These are phyloP conservation scores for Apotomis betuletana DNA, from an alignment of 2,888 invertebrate species.

Conservation along the genomic window DNA sequence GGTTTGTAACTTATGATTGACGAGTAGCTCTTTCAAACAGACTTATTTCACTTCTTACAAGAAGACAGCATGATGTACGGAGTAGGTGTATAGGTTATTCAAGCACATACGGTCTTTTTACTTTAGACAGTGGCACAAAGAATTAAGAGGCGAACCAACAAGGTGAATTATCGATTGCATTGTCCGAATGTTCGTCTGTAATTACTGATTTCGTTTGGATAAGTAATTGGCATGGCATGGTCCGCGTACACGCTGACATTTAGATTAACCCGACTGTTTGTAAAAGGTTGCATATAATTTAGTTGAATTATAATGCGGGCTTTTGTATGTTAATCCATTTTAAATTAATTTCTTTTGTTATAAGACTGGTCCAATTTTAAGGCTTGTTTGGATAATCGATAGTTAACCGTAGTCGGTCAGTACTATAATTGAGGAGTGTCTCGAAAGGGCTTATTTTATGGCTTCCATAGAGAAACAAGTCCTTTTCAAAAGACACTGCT, in stretches of 20 bases:
- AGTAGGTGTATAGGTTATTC: neutral
- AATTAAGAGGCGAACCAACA: conserved; percentile 46
- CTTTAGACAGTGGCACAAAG: conserved; percentile 40
- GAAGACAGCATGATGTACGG: neutral
- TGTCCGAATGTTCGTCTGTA: conserved; percentile 23
- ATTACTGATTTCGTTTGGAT: conserved; percentile 39
- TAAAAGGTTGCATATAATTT: conserved; percentile 34
- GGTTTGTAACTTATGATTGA: conserved; percentile 62
- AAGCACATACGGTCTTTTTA: conserved; percentile 4
- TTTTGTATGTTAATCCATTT: conserved; percentile 31
- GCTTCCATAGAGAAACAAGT: too few species aligned
- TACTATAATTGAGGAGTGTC: too few species aligned
- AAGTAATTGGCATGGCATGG: conserved; percentile 35
- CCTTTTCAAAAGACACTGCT: too few species aligned
- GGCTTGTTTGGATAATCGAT: neutral
- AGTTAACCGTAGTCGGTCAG: neutral
- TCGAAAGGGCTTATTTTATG: too few species aligned
- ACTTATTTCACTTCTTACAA: neutral
- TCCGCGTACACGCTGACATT: conserved; percentile 32
- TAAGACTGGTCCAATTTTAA: neutral
- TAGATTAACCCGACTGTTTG: conserved; percentile 22
- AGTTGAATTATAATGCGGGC: conserved; percentile 19
- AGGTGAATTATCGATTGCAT: conserved; percentile 45
- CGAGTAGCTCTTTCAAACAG: conserved; percentile 45
- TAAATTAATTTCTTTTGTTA: conserved; percentile 8